These are phyloP conservation scores for Drosophila kanekoi DNA, from an alignment of 2,888 invertebrate species.

Conservation along the genomic window DNA sequence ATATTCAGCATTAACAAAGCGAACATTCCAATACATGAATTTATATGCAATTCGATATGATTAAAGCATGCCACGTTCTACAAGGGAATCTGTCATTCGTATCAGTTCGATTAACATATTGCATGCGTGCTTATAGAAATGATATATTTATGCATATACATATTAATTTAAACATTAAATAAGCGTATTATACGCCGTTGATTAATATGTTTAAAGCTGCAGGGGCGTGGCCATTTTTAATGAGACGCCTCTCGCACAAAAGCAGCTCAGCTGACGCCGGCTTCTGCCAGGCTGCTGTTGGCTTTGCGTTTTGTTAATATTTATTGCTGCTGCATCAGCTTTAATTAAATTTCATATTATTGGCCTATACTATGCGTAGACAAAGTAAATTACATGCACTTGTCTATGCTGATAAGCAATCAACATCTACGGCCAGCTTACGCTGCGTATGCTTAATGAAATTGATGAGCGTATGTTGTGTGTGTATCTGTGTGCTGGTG, in stretches of 20 bases:
- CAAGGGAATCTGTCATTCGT: not conserved
- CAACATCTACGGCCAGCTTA: constrained; percentile 37
- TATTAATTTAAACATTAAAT: constrained; percentile 50
- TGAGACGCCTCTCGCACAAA: constrained; percentile 12
- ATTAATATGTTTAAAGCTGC: constrained; percentile 45
- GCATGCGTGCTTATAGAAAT: not conserved
- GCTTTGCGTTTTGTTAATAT: not conserved
- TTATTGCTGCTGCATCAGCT: constrained; percentile 16
- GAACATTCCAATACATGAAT: constrained; percentile 10
- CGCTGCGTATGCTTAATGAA: constrained; percentile 52
- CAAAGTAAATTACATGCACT: constrained; percentile 1
- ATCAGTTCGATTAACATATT: constrained; percentile 28
- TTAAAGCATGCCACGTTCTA: constrained; percentile 30
- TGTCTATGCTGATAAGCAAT: constrained; percentile 41
- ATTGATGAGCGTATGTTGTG: constrained; percentile 45
- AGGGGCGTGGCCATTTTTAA: constrained; percentile 26
- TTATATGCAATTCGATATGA: constrained; percentile 7
- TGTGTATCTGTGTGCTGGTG: constrained; percentile 9
- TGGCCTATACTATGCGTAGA: constrained; percentile 3
- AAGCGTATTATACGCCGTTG: constrained; percentile 45
- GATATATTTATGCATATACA: not conserved
- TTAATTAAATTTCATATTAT: constrained; percentile 31
- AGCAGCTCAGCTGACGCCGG: constrained; percentile 5
- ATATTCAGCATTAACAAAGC: constrained; percentile 15
- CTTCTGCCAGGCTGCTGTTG: not conserved